Conservation (phyloP, 2,797 vertebrate species). For the Sebastes cheni region DNA sequence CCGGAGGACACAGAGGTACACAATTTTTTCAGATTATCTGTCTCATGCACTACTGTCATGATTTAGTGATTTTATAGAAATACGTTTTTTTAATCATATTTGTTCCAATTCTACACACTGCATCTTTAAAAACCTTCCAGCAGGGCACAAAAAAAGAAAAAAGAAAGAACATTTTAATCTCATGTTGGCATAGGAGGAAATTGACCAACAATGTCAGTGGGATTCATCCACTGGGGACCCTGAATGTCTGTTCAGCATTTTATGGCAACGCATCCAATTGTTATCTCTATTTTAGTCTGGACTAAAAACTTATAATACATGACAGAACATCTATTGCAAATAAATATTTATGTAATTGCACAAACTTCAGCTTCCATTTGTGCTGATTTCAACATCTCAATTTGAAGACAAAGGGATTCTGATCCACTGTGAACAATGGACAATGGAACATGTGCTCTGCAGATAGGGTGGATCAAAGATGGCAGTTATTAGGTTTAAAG, state of each 20-base stretch:
- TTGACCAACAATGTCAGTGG: neutral
- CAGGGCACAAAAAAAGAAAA: neutral
- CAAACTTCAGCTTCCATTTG: neutral
- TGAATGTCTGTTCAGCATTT: neutral
- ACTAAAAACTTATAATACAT: slow-evolving; percentile 9
- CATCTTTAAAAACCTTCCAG: neutral
- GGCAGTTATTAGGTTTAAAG: slow-evolving; percentile 20
- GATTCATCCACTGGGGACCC: neutral
- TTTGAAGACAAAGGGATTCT: slow-evolving; percentile 29
- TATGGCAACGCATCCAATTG: neutral
- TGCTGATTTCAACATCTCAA: slow-evolving; percentile 16
- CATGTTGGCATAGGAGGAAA: neutral
- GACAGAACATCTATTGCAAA: slow-evolving; percentile 14
- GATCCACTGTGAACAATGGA: slow-evolving; percentile 29
- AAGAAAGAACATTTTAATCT: neutral
- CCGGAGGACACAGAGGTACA: too few species aligned
- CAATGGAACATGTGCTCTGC: slow-evolving; percentile 50
- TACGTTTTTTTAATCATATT: too few species aligned
- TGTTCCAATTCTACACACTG: neutral
- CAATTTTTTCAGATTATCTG: too few species aligned
- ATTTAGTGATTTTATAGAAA: too few species aligned
- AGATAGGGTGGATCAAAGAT: slow-evolving; percentile 71
- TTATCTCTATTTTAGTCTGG: neutral
- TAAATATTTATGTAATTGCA: neutral
- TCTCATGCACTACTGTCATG: too few species aligned